Evolutionary conservation across 2,797 vertebrate genomes (phyloP).

Genomic region (Alauda arvensis): DNA sequence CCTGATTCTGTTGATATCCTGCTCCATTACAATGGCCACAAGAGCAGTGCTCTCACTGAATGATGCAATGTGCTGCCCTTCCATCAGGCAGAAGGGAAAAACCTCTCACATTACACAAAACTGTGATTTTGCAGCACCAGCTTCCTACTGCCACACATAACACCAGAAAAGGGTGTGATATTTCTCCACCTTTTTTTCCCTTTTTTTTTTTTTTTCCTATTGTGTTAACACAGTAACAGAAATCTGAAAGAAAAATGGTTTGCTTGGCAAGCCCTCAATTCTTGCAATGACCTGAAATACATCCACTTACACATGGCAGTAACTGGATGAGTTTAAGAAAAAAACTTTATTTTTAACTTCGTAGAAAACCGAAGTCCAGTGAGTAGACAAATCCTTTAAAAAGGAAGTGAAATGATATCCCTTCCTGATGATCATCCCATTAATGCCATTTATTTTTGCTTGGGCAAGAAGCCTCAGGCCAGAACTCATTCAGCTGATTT

Average conservation of each 20-base stretch:
- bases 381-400: neutral
- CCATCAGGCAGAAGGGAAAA: neutral
- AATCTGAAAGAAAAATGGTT: neutral
- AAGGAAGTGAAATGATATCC: neutral
- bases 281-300: neutral
- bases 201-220: neutral
- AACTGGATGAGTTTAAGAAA: neutral
- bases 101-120: neutral
- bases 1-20: neutral
- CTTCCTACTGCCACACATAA: neutral
- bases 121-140: neutral
- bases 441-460: neutral
- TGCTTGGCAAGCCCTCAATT: neutral
- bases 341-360: neutral
- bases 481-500: neutral
- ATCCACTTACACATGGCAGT: neutral
- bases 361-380: neutral
- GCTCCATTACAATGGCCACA: neutral
- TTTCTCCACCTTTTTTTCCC: neutral
- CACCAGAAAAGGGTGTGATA: neutral
- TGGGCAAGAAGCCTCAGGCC: neutral
- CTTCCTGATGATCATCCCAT: neutral
- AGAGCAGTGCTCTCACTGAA: neutral
- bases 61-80: neutral
- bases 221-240: neutral